Evolutionary conservation across 2,888 invertebrate genomes (phyloP), one percentile per base, ranked within the genome.

Genomic region (Caenorhabditis sp.): DNA sequence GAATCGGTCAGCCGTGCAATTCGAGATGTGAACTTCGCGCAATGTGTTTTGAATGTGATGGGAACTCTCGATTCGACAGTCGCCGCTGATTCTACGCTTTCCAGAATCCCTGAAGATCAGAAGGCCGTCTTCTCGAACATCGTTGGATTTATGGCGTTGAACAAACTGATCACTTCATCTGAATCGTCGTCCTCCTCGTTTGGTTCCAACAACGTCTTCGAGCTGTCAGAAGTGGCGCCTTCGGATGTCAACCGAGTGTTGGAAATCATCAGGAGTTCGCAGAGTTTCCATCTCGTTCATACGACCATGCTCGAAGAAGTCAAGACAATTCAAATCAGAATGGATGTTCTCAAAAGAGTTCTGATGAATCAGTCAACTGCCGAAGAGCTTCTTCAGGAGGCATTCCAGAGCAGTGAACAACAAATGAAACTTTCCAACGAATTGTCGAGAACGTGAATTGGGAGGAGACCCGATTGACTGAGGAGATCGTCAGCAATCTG

Each of bases 281-380:
- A 61, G 46, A 61, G 48, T 37, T 62, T 61, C 55, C 61, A 71
- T 55, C 37, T 61, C 30, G 55, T 71, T 17, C 55, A 61, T 35
- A 71, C 59, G 5, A 71, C 59, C 13, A 52, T 71, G 53, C 50
- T 58, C 17, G 70, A 71, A 20, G 61, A 71, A 11, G 55, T 71
- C n/a, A 71, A 71, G 13, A 71, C 70, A 8, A 71, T 71, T 32
- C 61, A 71, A 46, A 35, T 71, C 41, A n/a, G 70, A 55, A 71
- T 71, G 61, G 70, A 71, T 39, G 30, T 71, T 9, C 41, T 71
- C 37, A 71, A 71, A 24, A 53, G 55, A 55, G 70, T 61, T 27
- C 17, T 61, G 37, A 17, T 61, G 55, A 71, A 71, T 9, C 61
- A 61, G 13, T 37, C 45, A 13, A 46, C 53, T 0, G 61, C 70